Conservation (phyloP, 2,797 vertebrate species). For the Coracias cyanogaster region DNA sequence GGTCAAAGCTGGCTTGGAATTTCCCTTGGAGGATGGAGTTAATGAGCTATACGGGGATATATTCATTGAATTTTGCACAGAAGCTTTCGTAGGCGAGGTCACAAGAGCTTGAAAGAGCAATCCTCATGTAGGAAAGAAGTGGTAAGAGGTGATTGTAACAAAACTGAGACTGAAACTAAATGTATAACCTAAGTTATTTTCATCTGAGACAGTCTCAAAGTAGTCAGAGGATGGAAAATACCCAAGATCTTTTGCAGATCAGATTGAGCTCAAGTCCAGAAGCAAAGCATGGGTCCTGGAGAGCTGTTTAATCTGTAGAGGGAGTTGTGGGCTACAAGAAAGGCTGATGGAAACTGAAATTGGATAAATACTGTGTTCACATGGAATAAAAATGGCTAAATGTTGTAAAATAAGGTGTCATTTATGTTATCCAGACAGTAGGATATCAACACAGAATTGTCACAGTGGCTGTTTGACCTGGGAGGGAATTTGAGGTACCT, state of each 20-base stretch:
- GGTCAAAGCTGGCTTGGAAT: not conserved
- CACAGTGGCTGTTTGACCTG: not conserved
- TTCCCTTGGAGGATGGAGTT: not conserved
- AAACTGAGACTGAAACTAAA: not conserved
- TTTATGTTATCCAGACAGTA: not conserved
- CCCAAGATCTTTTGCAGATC: not conserved
- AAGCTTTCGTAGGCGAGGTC: not conserved
- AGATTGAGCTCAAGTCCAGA: not conserved
- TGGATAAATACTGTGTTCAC: not conserved
- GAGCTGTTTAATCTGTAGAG: not conserved
- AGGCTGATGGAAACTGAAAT: not conserved
- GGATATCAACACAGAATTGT: not conserved
- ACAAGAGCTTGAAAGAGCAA: not conserved
- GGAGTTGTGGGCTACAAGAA: not conserved
- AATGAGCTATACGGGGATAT: not conserved
- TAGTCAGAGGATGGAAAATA: not conserved
- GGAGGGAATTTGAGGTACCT: not conserved
- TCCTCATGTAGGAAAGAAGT: not conserved
- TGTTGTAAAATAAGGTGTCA: not conserved
- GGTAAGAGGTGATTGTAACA: not conserved
- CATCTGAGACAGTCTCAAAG: not conserved
- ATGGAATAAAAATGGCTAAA: not conserved
- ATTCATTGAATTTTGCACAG: not conserved
- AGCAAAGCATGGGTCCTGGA: not conserved
- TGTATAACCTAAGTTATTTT: not conserved